phyloP scores from a whole-genome alignment of 2,888 invertebrate genomes.

The Sarcophaga caerulescens region DNA sequence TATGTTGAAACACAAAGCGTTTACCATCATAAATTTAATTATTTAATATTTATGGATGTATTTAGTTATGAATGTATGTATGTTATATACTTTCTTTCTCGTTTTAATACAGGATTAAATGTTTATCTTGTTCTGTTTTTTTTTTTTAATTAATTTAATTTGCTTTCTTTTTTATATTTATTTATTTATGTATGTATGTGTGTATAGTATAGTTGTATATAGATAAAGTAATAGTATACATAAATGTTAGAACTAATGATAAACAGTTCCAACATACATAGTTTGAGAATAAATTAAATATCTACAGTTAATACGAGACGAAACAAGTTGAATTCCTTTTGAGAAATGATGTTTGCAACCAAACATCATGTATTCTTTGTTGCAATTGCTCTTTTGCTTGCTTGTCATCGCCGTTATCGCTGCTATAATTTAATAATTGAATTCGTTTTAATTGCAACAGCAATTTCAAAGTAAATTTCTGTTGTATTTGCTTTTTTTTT shows the following conservation, averaged over 20 bases:
- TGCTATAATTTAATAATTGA: constrained; percentile 3
- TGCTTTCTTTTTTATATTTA: constrained; percentile 19
- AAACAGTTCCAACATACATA: constrained; percentile 60
- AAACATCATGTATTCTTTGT: neutral
- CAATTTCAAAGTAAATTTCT: constrained; percentile 15
- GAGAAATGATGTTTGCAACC: neutral
- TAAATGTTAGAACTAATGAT: constrained; percentile 52
- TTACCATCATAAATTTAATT: constrained; percentile 50
- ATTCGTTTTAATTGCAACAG: constrained; percentile 8
- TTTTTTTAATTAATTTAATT: no score
- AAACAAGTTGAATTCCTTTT: constrained; percentile 5
- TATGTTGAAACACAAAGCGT: constrained; percentile 67
- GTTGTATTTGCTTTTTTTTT: constrained; percentile 11
- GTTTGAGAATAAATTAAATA: constrained; percentile 39
- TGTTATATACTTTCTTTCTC: no score
- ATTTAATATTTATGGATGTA: constrained; percentile 45
- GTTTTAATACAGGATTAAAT: no score
- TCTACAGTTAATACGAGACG: constrained; percentile 58
- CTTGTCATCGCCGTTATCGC: neutral
- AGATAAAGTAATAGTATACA: constrained; percentile 22
- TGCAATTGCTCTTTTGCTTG: neutral
- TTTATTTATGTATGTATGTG: constrained; percentile 17
- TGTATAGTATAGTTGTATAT: neutral
- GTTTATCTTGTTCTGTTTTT: no score
- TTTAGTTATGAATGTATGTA: no score